Base-by-base conservation (phyloP, 1,140 invertebrate genomes). In the Neuroterus valhalla region DNA sequence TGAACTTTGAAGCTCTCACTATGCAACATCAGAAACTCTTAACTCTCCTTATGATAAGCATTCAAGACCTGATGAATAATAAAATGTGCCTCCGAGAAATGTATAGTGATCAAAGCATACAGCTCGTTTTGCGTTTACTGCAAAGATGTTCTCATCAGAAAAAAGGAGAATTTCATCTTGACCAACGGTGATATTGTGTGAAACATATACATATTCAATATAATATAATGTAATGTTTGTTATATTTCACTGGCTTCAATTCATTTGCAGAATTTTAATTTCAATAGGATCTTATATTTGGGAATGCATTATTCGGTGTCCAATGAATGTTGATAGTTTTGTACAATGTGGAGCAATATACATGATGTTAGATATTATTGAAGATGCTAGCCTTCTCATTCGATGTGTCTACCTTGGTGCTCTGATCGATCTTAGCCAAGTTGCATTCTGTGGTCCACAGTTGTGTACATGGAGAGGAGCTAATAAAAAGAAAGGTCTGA, bases 391-490 rank as follows among this genome's bases (percentile, higher is more conserved):
- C 19, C 70, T 82, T 50, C 71, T 67, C 0, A 74, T 81, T 12
- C 81, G 70, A 31, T 83, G 80, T 48, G 23, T 87, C 26, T 89
- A 81, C 66, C 77, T 89, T 6, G 81, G 80, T 43, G 21, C 82
- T 31, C 45, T 88, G 2, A 76, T 70, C 1, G 85, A 88, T 17
- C 79, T 88, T 0, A 83, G 81, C 42, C 70, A 81, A 14, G 66
- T 44, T 14, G 68, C 66, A 4, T 75, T 75, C 26, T 84, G 81
- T 10, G 76, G 75, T 2, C 66, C 77, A 2, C 82, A 82, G 73
- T 55, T 89, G n/a, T 84, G 77, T 38, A 83, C 87, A 3, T 89
- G 87, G 87, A 72, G 82, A 76, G 75, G 80, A 2, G 19, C 26
- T 0, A 75, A 86, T 69, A 87, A 86, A 17, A 76, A 66, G 2